Conservation (phyloP, 2,888 invertebrate genomes). For the Polyploca ridens region DNA sequence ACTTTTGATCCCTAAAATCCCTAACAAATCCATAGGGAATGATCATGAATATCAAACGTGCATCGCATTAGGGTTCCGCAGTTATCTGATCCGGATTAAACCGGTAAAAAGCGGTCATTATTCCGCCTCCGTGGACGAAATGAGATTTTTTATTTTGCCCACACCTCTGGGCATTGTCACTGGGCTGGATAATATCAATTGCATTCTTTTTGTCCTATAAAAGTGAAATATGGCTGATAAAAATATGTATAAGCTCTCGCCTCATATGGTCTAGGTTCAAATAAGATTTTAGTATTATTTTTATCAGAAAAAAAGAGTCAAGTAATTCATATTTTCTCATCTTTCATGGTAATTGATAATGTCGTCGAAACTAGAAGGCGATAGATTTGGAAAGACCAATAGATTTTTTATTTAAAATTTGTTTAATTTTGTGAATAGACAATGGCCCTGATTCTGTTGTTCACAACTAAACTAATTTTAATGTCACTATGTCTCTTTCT, state of each 20-base stretch:
- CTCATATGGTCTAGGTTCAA: too few relatives aligned
- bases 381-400: too few relatives aligned
- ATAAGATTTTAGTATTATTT: too few relatives aligned
- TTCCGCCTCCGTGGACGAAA: conserved; percentile 73
- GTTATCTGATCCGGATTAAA: conserved; percentile 80
- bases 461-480: too few relatives aligned
- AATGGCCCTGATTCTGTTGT: too few relatives aligned
- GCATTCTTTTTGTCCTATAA: conserved; percentile 22
- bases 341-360: too few relatives aligned
- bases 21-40: conserved; percentile 50
- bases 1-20: conserved; percentile 51
- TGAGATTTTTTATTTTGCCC: conserved; percentile 76
- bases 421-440: too few relatives aligned
- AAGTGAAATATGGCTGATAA: not conserved
- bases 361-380: too few relatives aligned
- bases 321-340: too few relatives aligned
- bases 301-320: too few relatives aligned
- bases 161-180: conserved; percentile 74
- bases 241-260: not conserved
- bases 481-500: too few relatives aligned
- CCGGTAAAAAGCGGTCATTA: conserved; percentile 81
- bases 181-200: conserved; percentile 55
- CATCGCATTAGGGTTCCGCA: conserved; percentile 62
- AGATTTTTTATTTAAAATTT: too few relatives aligned
- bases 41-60: conserved; percentile 79